Conservation (phyloP, 2,113 vertebrate species). For the Ifrita kowaldi region DNA sequence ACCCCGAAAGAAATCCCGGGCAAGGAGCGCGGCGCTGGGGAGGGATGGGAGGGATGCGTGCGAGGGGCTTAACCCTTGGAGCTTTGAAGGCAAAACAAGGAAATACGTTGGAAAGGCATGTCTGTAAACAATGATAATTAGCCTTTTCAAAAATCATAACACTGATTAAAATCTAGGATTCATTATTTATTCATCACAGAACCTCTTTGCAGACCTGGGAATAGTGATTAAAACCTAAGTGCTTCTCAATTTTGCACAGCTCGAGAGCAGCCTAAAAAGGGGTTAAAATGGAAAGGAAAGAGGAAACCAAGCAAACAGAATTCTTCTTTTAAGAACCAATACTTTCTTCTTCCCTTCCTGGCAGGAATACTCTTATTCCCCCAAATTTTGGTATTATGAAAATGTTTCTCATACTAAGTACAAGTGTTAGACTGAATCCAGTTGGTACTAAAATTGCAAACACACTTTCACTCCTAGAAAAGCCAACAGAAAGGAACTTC, state of each 20-base stretch:
- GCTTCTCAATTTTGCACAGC: neutral
- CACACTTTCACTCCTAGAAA: conserved; percentile 68
- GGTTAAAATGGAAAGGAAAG: conserved; percentile 60
- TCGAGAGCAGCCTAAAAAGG: conserved; percentile 32
- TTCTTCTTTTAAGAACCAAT: conserved; percentile 53
- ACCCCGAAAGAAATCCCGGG: neutral
- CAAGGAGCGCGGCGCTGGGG: neutral
- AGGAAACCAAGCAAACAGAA: conserved; percentile 60
- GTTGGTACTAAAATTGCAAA: conserved; percentile 71
- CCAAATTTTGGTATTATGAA: conserved; percentile 69
- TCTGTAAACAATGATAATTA: conserved; percentile 69
- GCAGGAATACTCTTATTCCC: conserved; percentile 58
- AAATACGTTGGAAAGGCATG: neutral
- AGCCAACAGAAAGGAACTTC: conserved; percentile 67
- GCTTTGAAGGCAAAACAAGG: conserved; percentile 29
- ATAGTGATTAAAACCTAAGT: conserved; percentile 69
- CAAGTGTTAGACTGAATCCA: conserved; percentile 71
- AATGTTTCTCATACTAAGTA: conserved; percentile 68
- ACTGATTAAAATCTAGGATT: conserved; percentile 69
- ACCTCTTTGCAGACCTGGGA: conserved; percentile 71
- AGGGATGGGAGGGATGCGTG: neutral
- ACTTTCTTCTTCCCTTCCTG: conserved; percentile 69
- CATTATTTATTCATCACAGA: conserved; percentile 77
- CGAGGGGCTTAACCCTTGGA: conserved; percentile 34
- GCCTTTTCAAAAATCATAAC: conserved; percentile 72